Evolutionary conservation across 2,113 vertebrate species (phyloP).

Genomic region (Oenanthe melanoleuca): DNA sequence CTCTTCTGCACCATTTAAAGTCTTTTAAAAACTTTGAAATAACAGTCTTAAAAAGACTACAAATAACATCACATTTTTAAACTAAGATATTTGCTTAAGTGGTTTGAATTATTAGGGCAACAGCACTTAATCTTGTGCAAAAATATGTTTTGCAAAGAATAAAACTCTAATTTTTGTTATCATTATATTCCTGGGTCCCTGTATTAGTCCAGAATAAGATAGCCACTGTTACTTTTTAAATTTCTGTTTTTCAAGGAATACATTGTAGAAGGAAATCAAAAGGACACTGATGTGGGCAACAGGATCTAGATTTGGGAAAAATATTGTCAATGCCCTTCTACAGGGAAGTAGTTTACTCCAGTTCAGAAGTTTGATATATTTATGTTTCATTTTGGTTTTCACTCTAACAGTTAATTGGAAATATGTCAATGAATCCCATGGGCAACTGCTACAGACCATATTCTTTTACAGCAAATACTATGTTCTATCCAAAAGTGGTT

Average conservation of each 20-base stretch:
- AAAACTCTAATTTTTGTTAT: not conserved
- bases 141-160: not conserved
- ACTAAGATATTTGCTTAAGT: not conserved
- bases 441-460: not conserved
- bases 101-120: not conserved
- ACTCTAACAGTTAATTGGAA: not conserved
- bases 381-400: not conserved
- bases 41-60: not conserved
- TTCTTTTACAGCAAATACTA: not conserved
- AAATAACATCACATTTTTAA: fast-evolving
- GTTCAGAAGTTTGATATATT: not conserved
- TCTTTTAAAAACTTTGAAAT: not conserved
- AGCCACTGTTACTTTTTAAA: not conserved
- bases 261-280: not conserved
- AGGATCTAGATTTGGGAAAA: not conserved
- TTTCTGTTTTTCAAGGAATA: not conserved
- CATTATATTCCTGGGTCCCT: not conserved
- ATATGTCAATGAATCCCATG: not conserved
- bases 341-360: not conserved
- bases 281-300: fast-evolving
- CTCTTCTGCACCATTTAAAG: not conserved
- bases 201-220: not conserved
- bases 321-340: fast-evolving
- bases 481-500: not conserved
- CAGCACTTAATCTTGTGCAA: not conserved